Evolutionary conservation across 2,113 vertebrate species (phyloP).

Genomic region (Gorsachius goisagi): DNA sequence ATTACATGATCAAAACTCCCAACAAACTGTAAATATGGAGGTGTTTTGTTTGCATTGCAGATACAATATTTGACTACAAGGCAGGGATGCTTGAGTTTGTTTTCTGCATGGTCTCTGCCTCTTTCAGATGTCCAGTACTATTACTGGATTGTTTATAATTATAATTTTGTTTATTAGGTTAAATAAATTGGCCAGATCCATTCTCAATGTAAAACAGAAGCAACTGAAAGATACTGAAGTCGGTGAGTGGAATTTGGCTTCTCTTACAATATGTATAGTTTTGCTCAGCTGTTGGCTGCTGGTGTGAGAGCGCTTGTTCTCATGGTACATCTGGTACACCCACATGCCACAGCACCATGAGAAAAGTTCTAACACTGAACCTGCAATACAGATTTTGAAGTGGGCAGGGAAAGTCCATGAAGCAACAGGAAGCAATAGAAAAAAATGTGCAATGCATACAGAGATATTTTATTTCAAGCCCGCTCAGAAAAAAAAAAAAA

Average conservation of each 20-base stretch:
- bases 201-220: neutral
- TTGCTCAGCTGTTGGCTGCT: neutral
- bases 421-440: neutral
- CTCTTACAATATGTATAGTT: neutral
- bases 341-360: neutral
- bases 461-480: slow-evolving; percentile 1
- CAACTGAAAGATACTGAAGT: neutral
- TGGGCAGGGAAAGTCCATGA: neutral
- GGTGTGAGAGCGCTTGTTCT: neutral
- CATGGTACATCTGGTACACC: neutral
- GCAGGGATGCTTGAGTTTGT: slow-evolving; percentile 1
- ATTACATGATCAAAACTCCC: neutral
- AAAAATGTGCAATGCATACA: neutral
- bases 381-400: neutral
- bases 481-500: neutral
- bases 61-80: neutral
- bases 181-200: neutral
- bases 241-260: slow-evolving; percentile 3
- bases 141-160: neutral
- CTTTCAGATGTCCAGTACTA: neutral
- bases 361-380: neutral
- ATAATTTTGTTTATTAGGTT: neutral
- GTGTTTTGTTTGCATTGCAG: neutral
- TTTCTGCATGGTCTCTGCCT: neutral
- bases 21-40: neutral